Evolutionary conservation across 2,797 vertebrate genomes (phyloP), one percentile per base, ranked within the genome.

Genomic region (Epinephelus awoara): DNA sequence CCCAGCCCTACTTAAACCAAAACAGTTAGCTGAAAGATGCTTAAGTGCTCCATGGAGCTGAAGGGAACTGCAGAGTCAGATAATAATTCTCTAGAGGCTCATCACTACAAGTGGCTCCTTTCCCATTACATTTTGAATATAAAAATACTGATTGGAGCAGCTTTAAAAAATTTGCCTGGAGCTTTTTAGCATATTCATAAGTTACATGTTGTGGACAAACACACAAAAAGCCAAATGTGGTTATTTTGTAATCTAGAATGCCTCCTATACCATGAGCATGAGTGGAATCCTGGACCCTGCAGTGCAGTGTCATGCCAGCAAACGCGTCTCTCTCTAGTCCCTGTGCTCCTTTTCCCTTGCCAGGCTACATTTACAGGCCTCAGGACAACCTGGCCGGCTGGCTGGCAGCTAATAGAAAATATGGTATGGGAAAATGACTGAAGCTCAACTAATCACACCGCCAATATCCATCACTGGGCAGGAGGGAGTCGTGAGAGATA

Each of bases 401-500:
- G 83, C 82, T 77, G 86, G 79, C 72, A 86, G 84, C 90, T 89
- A 90, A 90, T 88, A 87, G 90, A 92, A 93, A 92, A 93, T 90
- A 92, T 88, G 88, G 85, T 86, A 89, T 85, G 91, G 88, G 91
- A 92, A 90, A 91, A 92, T 91, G 92, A 93, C 82, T 89, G 89
- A 90, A 89, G 89, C 90, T 91, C 90, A 91, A 92, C 92, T 95
- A 93, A 94, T 94, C 92, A 92, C 89, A 83, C 84, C 72, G 82
- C 89, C 93, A 93, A 94, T 93, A 94, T 93, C 93, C 82, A 89
- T 92, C 88, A 92, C 80, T 61, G 80, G 85, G 68, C 89, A 88
- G 80, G 70, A 86, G 84, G 88, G 89, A 87, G 87, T 70, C 21
- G 14, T 77, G 79, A 78, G 71, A 69, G 77, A 85, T 83, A 82